Evolutionary conservation across 2,888 invertebrate species (phyloP).

Genomic region (Drosophila merina): DNA sequence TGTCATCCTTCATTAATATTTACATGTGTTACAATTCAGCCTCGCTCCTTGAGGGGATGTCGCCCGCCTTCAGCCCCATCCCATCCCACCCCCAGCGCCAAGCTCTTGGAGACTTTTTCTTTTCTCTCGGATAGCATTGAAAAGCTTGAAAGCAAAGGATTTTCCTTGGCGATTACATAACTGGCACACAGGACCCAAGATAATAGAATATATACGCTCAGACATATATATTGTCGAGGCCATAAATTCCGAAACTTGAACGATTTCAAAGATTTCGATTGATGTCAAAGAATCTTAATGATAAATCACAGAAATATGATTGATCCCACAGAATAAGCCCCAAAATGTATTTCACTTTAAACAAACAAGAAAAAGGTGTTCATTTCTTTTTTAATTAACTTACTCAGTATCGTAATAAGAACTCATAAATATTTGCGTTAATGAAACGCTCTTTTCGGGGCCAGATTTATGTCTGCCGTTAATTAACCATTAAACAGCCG

Average conservation of each 20-base stretch:
- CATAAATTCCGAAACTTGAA: conserved; percentile 35
- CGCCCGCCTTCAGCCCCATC: background rate
- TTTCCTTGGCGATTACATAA: conserved; percentile 43
- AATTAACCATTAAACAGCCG: conserved; percentile 29
- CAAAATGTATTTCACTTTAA: conserved; percentile 1
- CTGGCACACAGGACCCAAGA: conserved; percentile 34
- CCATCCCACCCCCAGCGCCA: background rate
- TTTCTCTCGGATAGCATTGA: conserved; percentile 38
- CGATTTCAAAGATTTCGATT: conserved; percentile 1
- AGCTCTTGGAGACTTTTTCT: conserved; percentile 30
- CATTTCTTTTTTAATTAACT: conserved; percentile 58
- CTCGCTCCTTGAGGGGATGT: conserved; percentile 28
- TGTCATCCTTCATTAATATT: conserved; percentile 74
- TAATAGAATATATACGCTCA: conserved; percentile 25
- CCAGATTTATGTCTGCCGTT: conserved; percentile 19
- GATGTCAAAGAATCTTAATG: background rate
- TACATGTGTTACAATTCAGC: conserved; percentile 61
- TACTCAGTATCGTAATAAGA: conserved; percentile 82
- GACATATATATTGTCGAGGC: conserved; percentile 1
- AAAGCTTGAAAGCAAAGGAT: conserved; percentile 40
- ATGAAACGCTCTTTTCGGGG: conserved; percentile 18
- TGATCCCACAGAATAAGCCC: background rate
- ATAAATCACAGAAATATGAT: background rate
- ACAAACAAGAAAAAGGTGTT: conserved; percentile 10
- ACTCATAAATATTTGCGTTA: conserved; percentile 73